Percentiles rank a stretch among this genome's conserved stretches.
phyloP scores from a whole-genome alignment of 2,888 invertebrate genomes.

The Scrobipalpa atriplicella region DNA sequence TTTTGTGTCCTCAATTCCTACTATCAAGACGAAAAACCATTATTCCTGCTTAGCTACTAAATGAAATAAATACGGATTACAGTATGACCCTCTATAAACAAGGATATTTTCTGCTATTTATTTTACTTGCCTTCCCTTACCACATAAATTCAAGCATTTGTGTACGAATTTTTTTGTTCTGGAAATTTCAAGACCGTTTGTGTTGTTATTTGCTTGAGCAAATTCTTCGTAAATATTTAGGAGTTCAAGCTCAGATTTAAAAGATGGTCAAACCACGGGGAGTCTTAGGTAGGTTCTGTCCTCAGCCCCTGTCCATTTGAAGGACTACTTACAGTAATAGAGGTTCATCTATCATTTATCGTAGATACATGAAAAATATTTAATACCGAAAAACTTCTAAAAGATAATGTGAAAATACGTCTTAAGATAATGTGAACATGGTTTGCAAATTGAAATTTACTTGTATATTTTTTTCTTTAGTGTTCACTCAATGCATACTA shows the following conservation, averaged over 20 bases:
- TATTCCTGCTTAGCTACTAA: conserved; percentile 61
- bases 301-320: conserved; percentile 16
- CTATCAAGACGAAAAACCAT: conserved; percentile 38
- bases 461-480: too few relatives aligned
- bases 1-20: neutral
- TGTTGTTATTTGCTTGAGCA: neutral
- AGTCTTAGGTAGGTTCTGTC: neutral
- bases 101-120: conserved; percentile 24
- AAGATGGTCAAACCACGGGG: neutral
- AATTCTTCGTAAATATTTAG: conserved; percentile 5
- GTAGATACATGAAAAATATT: neutral
- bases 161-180: conserved; percentile 10
- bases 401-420: too few relatives aligned
- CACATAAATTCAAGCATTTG: conserved; percentile 26
- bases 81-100: conserved; percentile 38
- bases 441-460: too few relatives aligned
- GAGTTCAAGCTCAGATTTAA: neutral
- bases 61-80: conserved; percentile 65
- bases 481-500: too few relatives aligned
- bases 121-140: conserved; percentile 13
- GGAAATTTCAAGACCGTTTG: conserved; percentile 11
- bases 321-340: conserved; percentile 18
- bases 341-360: conserved; percentile 21
- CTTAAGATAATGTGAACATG: too few relatives aligned
- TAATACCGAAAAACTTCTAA: too few relatives aligned